Base-by-base conservation (phyloP, 2,113 vertebrate species). In the Forbesichthys papilliferus region DNA sequence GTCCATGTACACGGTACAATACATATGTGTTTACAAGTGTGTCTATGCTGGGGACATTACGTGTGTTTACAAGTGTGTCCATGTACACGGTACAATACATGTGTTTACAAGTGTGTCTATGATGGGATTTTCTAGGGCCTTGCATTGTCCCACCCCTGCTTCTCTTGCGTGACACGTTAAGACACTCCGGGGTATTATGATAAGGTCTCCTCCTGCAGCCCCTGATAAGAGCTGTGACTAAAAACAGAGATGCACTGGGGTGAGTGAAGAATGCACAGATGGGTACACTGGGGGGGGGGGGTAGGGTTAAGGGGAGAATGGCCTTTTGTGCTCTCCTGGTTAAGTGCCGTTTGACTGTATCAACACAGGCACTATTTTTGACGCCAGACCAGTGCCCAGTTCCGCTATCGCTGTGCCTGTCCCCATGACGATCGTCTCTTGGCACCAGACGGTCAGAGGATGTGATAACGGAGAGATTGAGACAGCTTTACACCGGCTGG, bases 301-400 rank as follows among this genome's bases (percentile, higher is more conserved):
- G 74, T 67, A 62, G 57, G 77, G 59, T 27, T 0, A 11, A 36
- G 84, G 86, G 85, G 81, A 80, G 27, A 59, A 36, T 48, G 42
- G 68, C 48, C 48, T 33, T 51, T 62, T 84, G 49, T 76, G 64
- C 78, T 72, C 52, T 69, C 7, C 11, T 49, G 73, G 68, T 14
- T 71, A 59, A 80, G 73, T 75, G 63, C 48, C 62, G 60, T 61
- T 63, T 49, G 51, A 14, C 61, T 62, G 11, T 73, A 58, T 61
- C 64, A 36, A 54, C 62, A 60, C 27, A 57, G 68, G 51, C 68
- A 10, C 77, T 86, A 86, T 89, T 81, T 85, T 76, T 81, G 72
- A 13, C 56, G 33, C 0, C 60, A 0, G 0, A 67, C 42, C 62
- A 46, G 49, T 33, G 61, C n/a, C 27, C 49, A 66, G 36, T 58